These are phyloP conservation scores for Verasper variegatus DNA, from an alignment of 2,113 vertebrate species.

Conservation along the genomic window DNA sequence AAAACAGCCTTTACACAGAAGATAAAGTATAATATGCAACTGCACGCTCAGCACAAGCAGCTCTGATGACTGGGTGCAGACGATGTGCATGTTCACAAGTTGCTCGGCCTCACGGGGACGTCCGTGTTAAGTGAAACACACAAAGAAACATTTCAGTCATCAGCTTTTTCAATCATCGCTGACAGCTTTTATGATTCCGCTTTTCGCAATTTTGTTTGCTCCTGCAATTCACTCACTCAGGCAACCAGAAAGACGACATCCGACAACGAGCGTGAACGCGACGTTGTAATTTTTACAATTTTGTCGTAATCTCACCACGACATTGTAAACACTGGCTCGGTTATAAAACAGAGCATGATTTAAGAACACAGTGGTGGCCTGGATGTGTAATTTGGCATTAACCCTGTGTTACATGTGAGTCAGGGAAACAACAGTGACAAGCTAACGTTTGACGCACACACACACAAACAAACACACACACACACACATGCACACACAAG, in stretches of 20 bases:
- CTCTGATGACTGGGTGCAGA: constrained; percentile 21
- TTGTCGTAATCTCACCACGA: neutral
- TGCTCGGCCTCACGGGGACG: neutral
- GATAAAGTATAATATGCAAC: constrained; percentile 6
- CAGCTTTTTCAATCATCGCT: constrained; percentile 7
- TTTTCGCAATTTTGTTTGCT: constrained; percentile 23
- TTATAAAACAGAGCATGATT: neutral
- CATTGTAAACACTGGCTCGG: constrained; percentile 6
- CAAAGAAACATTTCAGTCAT: constrained; percentile 24
- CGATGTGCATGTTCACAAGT: constrained; percentile 11
- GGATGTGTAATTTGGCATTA: constrained; percentile 50
- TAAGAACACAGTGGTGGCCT: constrained; percentile 15
- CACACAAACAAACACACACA: constrained; percentile 3
- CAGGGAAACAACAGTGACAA: constrained; percentile 29
- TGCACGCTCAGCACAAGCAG: constrained; percentile 35
- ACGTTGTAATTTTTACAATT: constrained; percentile 11
- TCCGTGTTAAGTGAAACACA: too few species aligned
- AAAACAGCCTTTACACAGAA: neutral
- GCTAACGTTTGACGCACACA: constrained; percentile 16
- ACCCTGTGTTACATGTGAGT: constrained; percentile 27
- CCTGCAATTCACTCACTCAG: neutral
- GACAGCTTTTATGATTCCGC: constrained; percentile 11
- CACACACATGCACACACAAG: neutral
- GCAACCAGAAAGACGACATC: neutral
- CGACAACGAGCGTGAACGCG: neutral